A percentile compares a stretch with the other conserved stretches of the same genome.
Conservation (phyloP, 2,888 invertebrate species). For the Camptogramma bilineatum region DNA sequence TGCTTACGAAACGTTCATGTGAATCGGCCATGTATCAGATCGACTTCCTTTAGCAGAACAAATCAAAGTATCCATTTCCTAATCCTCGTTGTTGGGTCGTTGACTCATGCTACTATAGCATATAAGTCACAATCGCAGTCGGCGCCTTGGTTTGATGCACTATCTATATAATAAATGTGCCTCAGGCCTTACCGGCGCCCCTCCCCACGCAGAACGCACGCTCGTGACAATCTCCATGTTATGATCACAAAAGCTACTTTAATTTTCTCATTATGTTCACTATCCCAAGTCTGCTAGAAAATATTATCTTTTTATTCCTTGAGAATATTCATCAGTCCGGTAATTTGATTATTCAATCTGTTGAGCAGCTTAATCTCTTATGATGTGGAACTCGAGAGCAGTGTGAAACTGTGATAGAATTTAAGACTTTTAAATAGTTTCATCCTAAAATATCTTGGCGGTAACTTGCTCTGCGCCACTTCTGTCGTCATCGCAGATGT, state of each 20-base stretch:
- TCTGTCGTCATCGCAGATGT: constrained; percentile 47
- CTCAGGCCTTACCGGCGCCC: constrained; percentile 36
- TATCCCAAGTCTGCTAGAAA: neutral
- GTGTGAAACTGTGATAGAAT: constrained; percentile 52
- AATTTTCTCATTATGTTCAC: neutral
- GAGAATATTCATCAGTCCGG: constrained; percentile 6
- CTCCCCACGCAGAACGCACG: constrained; percentile 24
- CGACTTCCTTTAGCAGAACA: constrained; percentile 54
- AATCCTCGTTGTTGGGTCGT: constrained; percentile 70
- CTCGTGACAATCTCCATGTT: constrained; percentile 12
- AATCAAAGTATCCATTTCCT: constrained; percentile 68
- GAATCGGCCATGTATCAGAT: constrained; percentile 30
- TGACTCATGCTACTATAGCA: constrained; percentile 61
- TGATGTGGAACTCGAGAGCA: constrained; percentile 45
- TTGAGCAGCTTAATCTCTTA: constrained; percentile 9
- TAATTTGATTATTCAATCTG: constrained; percentile 16
- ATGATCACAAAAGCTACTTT: constrained; percentile 3
- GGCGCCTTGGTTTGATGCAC: constrained; percentile 59
- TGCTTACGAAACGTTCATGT: constrained; percentile 21
- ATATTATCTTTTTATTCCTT: neutral
- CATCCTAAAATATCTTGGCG: constrained; percentile 51
- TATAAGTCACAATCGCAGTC: constrained; percentile 67
- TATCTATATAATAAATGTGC: constrained; percentile 62
- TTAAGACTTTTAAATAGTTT: constrained; percentile 55
- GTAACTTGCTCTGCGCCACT: constrained; percentile 48